Evolutionary conservation across 2,888 invertebrate species (phyloP), one percentile per base, ranked within the genome.

Genomic region (Coenonympha glycerion): DNA sequence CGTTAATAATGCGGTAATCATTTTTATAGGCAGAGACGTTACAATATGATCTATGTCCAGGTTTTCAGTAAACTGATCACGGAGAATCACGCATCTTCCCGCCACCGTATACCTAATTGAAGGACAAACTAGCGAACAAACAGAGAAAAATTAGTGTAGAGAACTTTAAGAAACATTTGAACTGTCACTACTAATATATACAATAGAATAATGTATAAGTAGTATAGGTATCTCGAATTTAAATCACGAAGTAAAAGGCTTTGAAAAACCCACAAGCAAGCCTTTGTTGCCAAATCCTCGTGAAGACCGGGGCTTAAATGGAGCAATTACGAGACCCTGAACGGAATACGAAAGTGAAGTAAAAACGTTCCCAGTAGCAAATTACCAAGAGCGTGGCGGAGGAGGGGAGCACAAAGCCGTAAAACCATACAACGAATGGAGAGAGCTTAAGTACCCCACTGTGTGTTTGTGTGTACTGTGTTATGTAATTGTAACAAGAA

Each of bases 311-410:
- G 28, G 28, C 37, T 45, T 36, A 52, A 52, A 49, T 41, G 42
- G 49, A 46, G 33, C 52, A 46, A 55, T 55, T 49, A 55, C 37
- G 49, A 39, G 19, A 21, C 34, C 22, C 44, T 22, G 42, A 42
- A 26, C 42, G 44, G 51, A 54, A 52, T 54, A 46, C 47, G 22
- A 42, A 49, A 52, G 48, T 33, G 33, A 18, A 39, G 36, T 21
- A 39, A 36, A 31, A 54, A 40, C 22, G 47, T 41, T 47, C 16
- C 37, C 44, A 36, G 26, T 30, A 33, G 44, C 44, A 52, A 48
- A 49, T 52, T 46, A 55, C 45, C 41, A 49, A 51, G 45, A 26
- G 28, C 40, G 47, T 11, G 18, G 21, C 24, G 42, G 24, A 18
- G 11, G 47, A 28, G 46, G 36, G 51, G 51, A 16, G 51, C 37